A percentile compares a stretch with the other conserved stretches of the same genome.
Evolutionary conservation across 2,797 vertebrate genomes (phyloP).

Genomic region (Danionella dracula): DNA sequence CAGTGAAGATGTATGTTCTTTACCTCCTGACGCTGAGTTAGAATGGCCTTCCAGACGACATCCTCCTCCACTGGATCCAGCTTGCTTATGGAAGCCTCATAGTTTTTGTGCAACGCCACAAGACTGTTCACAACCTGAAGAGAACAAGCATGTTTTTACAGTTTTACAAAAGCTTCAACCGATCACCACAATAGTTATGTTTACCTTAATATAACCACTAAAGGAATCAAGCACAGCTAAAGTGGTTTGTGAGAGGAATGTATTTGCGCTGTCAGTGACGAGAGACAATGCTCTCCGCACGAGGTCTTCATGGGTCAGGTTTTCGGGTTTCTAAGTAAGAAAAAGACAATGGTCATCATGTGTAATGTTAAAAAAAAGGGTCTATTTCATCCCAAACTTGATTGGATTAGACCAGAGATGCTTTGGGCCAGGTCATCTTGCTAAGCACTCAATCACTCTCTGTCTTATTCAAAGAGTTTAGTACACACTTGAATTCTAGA

Average conservation of each 20-base stretch:
- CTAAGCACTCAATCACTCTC: too few species aligned
- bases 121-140: constrained; percentile 72
- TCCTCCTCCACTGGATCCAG: constrained; percentile 73
- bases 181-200: not conserved
- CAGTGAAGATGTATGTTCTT: not conserved
- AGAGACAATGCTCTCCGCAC: constrained; percentile 73
- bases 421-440: too few species aligned
- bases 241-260: constrained; percentile 79
- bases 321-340: constrained; percentile 59
- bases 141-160: not conserved
- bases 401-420: too few species aligned
- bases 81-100: constrained; percentile 66
- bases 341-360: not conserved
- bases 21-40: constrained; percentile 76
- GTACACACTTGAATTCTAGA: too few species aligned
- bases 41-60: constrained; percentile 76
- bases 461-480: too few species aligned
- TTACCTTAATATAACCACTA: constrained; percentile 77
- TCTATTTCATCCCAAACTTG: too few species aligned
- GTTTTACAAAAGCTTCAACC: not conserved
- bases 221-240: constrained; percentile 75
- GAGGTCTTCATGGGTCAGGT: constrained; percentile 70
- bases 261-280: constrained; percentile 75
- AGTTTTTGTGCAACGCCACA: constrained; percentile 72
- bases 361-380: too few species aligned